Conservation (phyloP, 2,113 vertebrate species). For the Coreoperca whiteheadi region DNA sequence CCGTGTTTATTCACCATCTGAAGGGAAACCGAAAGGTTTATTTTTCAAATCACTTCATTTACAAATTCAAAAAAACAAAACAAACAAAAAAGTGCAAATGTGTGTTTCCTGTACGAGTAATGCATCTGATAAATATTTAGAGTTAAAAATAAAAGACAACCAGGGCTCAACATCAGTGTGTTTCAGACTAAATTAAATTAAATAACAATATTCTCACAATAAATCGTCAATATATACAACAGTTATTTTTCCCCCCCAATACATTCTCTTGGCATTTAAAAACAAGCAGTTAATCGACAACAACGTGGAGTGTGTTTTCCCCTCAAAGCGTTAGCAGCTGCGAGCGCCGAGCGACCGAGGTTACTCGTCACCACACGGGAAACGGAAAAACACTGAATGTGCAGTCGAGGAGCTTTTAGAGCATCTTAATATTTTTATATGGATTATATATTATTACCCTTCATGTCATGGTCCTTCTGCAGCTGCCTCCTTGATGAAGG, state of each 20-base stretch:
- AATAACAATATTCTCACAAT: conserved; percentile 25
- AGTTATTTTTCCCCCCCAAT: neutral
- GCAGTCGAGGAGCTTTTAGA: neutral
- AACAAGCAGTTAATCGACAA: neutral
- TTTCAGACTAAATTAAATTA: conserved; percentile 26
- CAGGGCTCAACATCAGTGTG: conserved; percentile 18
- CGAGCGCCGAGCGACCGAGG: neutral
- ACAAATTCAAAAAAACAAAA: conserved; percentile 29
- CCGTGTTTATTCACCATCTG: neutral
- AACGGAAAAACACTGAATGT: neutral
- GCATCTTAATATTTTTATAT: neutral
- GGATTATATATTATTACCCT: too few species aligned
- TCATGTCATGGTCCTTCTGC: neutral
- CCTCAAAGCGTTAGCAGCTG: conserved; percentile 29
- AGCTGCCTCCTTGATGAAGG: neutral
- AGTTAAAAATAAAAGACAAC: neutral
- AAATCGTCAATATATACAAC: conserved; percentile 20
- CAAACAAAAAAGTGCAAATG: conserved; percentile 58
- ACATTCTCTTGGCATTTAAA: conserved; percentile 61
- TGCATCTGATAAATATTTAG: conserved; percentile 31
- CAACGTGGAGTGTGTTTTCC: neutral
- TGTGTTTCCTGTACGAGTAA: conserved; percentile 2
- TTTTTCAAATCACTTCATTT: conserved; percentile 44
- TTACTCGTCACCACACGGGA: conserved; percentile 9
- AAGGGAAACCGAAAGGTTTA: conserved; percentile 25